Evolutionary conservation across 2,113 vertebrate genomes (phyloP).

Genomic region (Origma solitaria): DNA sequence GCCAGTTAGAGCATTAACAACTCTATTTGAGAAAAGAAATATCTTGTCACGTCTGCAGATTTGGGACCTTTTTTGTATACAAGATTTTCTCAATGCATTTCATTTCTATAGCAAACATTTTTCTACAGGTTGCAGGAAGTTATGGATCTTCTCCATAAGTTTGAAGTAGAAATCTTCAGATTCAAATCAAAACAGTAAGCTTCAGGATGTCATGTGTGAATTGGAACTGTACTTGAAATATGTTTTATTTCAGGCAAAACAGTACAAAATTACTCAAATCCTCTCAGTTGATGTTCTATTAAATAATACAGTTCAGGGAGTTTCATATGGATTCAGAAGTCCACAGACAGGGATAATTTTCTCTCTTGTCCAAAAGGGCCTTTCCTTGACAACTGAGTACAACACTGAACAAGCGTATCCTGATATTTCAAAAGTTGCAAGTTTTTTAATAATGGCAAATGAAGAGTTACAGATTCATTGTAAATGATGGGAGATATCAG

Average conservation of each 20-base stretch:
- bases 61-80: neutral
- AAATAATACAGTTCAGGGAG: conserved; percentile 66
- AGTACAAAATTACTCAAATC: conserved; percentile 12
- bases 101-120: neutral
- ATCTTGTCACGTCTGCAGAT: neutral
- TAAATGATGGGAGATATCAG: neutral
- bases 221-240: neutral
- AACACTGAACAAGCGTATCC: neutral
- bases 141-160: neutral
- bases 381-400: neutral
- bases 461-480: neutral
- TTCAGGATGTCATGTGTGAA: neutral
- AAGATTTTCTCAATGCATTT: neutral
- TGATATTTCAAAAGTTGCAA: neutral
- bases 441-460: neutral
- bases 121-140: neutral
- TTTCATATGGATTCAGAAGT: conserved; percentile 33
- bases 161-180: neutral
- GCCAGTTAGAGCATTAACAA: neutral
- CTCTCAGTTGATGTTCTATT: conserved; percentile 9
- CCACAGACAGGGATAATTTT: neutral
- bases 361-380: neutral
- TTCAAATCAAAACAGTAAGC: neutral
- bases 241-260: neutral
- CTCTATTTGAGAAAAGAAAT: neutral